Evolutionary conservation across 2,888 invertebrate species (phyloP), one percentile per base, ranked within the genome.

Genomic region (Xanthorhoe spadicearia): DNA sequence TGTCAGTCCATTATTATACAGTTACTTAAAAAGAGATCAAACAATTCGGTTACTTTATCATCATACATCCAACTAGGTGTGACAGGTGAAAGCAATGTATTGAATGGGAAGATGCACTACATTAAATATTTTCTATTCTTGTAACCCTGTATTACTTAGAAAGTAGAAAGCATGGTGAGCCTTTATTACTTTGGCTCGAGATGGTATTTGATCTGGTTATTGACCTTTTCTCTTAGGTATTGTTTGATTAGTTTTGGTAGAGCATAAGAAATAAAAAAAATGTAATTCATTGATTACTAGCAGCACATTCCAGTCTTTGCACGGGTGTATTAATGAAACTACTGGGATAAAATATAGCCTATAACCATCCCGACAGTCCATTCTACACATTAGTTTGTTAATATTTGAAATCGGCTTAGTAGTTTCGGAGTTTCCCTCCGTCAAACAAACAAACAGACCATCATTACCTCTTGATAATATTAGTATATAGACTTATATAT

Each of bases 71-170:
- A 48, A 15, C 13, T n/a, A 38, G 8, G 15, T 43, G 23, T 57
- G 48, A 55, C 38, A 56, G 56, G 70, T 66, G 70, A 68, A 70
- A 76, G 54, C 19, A 46, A 43, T 3, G 59, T 56, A 43, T 55
- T 61, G 52, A 62, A 61, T 23, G 38, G 61, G 52, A 64, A 69
- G 61, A 64, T 49, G 53, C 50, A 51, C 53, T 61, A 55, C 17
- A 61, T 57, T 48, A 13, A 56, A 53, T 61, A 61, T 64, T 67
- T 69, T 70, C 53, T 50, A 61, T 50, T 32, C 32, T 64, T 61
- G 57, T 49, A 68, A 64, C 65, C 61, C 55, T 57, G 51, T 61
- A 61, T 69, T 66, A 70, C 57, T 60, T 63, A 62, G 68, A 65
- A 68, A 46, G 70, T 68, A 56, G 57, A 69, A 73, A 71, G 66